Conservation (phyloP, 2,888 invertebrate genomes). For the Leucozona laternaria region DNA sequence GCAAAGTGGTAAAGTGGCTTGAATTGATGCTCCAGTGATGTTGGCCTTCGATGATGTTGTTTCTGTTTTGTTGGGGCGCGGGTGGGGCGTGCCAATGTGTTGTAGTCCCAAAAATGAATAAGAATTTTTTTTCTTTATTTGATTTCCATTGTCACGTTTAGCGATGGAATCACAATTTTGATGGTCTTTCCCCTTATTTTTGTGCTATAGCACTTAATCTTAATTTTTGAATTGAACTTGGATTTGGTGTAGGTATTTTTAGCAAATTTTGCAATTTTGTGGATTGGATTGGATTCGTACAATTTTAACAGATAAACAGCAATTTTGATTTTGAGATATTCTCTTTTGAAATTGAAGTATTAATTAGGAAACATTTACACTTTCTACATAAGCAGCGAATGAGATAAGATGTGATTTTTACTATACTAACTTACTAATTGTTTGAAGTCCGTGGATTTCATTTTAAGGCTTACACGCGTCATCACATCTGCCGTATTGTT, state of each 20-base stretch:
- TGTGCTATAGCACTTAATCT: background rate
- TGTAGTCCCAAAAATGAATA: slow-evolving; percentile 2
- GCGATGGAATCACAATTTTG: slow-evolving; percentile 35
- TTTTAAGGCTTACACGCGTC: no score
- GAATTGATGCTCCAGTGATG: slow-evolving; percentile 63
- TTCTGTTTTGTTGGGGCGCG: background rate
- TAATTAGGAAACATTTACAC: no score
- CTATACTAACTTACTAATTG: no score
- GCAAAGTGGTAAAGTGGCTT: slow-evolving; percentile 75
- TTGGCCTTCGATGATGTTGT: slow-evolving; percentile 40
- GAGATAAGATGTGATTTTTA: no score
- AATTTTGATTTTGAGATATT: background rate
- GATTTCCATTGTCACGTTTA: slow-evolving; percentile 73
- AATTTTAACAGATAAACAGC: background rate
- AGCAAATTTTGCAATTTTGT: background rate
- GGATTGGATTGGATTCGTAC: background rate
- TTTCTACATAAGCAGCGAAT: no score
- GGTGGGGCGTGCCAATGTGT: slow-evolving; percentile 1
- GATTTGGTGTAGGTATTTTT: slow-evolving; percentile 32
- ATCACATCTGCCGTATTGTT: no score
- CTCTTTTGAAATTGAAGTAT: no score
- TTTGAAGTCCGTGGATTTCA: no score
- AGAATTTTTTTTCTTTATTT: slow-evolving; percentile 56
- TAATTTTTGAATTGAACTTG: slow-evolving; percentile 32
- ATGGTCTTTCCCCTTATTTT: slow-evolving; percentile 18